Evolutionary conservation across 2,113 vertebrate species (phyloP).

Genomic region (Labrus mixtus): DNA sequence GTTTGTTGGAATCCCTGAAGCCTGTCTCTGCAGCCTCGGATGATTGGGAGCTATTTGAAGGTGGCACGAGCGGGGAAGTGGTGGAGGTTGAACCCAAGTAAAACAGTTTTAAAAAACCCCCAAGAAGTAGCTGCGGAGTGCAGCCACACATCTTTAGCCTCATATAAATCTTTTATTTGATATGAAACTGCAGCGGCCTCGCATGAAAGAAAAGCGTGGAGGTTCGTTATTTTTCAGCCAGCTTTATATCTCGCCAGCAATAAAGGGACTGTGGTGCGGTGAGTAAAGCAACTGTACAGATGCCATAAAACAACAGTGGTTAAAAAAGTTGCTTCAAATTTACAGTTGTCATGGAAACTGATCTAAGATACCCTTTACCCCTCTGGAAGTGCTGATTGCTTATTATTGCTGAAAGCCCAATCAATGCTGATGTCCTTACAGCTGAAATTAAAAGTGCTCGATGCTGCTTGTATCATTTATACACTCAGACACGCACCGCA

Average conservation of each 20-base stretch:
- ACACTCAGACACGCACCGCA: neutral
- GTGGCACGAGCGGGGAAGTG: neutral
- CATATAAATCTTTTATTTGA: neutral
- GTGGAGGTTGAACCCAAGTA: neutral
- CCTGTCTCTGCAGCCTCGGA: slow-evolving; percentile 7
- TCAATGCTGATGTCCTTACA: slow-evolving; percentile 33
- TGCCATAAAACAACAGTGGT: slow-evolving; percentile 25
- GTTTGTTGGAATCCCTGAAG: slow-evolving; percentile 50
- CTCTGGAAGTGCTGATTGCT: slow-evolving; percentile 52
- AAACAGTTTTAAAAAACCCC: slow-evolving; percentile 18
- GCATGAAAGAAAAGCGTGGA: neutral
- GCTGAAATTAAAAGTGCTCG: slow-evolving; percentile 20
- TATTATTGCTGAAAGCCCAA: slow-evolving; percentile 49
- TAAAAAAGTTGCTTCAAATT: slow-evolving; percentile 67
- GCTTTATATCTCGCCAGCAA: neutral
- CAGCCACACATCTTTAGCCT: neutral
- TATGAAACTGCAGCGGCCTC: neutral
- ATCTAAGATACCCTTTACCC: slow-evolving; percentile 61
- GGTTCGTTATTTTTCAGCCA: slow-evolving; percentile 19
- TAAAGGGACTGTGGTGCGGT: neutral
- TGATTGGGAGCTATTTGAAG: slow-evolving; percentile 3
- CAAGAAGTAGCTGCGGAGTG: neutral
- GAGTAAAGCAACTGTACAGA: slow-evolving; percentile 25
- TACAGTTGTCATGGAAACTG: slow-evolving; percentile 83
- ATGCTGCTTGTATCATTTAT: slow-evolving; percentile 5